Conservation (phyloP, 2,888 invertebrate genomes). For the Eucriotettix oculatus region DNA sequence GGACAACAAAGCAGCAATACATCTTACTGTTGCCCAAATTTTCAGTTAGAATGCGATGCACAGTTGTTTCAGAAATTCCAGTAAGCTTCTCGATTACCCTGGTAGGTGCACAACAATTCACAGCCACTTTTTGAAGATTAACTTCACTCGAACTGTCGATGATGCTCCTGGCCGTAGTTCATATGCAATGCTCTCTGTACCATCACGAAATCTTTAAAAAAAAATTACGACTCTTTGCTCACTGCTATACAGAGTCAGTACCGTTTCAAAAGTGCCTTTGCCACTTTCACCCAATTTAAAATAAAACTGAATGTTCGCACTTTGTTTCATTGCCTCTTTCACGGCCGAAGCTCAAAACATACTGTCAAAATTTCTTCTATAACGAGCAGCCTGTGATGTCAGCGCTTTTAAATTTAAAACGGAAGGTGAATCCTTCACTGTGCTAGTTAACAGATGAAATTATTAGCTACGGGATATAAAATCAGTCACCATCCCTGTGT, state of each 20-base stretch:
- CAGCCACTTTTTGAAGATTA: not conserved
- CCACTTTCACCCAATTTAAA: not conserved
- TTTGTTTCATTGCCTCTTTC: not conserved
- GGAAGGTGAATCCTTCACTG: too few relatives aligned
- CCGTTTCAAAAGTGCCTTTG: not conserved
- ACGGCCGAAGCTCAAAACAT: not conserved
- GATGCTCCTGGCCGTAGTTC: not conserved
- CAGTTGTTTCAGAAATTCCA: not conserved
- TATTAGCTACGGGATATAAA: too few relatives aligned
- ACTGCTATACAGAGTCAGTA: not conserved
- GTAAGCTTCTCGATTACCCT: not conserved
- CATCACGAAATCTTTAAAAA: not conserved
- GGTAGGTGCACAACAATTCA: too few relatives aligned
- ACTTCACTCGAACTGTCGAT: not conserved
- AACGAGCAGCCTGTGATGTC: not conserved
- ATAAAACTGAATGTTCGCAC: not conserved
- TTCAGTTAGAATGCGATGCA: too few relatives aligned
- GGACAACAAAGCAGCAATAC: too few relatives aligned
- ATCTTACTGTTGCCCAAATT: too few relatives aligned
- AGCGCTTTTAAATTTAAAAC: too few relatives aligned
- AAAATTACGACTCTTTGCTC: not conserved
- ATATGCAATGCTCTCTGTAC: not conserved
- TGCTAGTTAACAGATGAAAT: too few relatives aligned
- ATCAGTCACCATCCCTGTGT: too few relatives aligned
- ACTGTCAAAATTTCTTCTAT: not conserved